Base-by-base conservation (phyloP, 2,113 vertebrate species). In the Acrocephalus arundinaceus region DNA sequence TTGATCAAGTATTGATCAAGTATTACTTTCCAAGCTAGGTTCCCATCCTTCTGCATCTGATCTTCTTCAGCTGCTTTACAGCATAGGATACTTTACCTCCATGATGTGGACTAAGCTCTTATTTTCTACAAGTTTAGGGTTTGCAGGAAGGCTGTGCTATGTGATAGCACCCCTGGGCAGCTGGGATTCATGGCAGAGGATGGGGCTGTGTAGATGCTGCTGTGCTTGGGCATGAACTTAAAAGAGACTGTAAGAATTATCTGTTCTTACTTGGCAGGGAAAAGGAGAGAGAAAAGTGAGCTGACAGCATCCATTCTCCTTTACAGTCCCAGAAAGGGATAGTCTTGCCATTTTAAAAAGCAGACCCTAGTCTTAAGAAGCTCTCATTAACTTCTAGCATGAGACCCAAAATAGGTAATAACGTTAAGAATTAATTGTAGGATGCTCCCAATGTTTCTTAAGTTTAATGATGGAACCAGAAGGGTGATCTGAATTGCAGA, bases 401-500 rank as follows among this genome's bases (percentile, higher is more conserved):
- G 30, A 61, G 30, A 75, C 21, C 14, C 43, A 58, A 76, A 77
- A n/a, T 15, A 31, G 9, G 30, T 25, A 65, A 46, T 27, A 71
- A 33, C 18, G 3, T 77, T 81, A 72, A 73, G 61, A 87, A 88
- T 87, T 85, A 84, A 24, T 49, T 37, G 19, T 59, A 71, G 48
- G 28, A 68, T 63, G 68, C 48, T 94, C 54, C 49, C 92, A 55
- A 30, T 20, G 57, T 87, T 85, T 85, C 87, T 91, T 63, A 76
- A 81, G 67, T 70, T 75, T 84, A 70, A 37, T 49, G 46, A 62
- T 58, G 79, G 63, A 77, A 85, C 91, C 76, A 85, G 59, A 94
- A 86, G n/a, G 63, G 72, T 72, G 82, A 91, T 93, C 85, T 91
- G 70, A 96, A 91, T 95, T 96, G 85, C 91, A 97, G 89, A 91